Base-by-base conservation (phyloP, 23 tunicate genomes). In the Styela plicata region DNA sequence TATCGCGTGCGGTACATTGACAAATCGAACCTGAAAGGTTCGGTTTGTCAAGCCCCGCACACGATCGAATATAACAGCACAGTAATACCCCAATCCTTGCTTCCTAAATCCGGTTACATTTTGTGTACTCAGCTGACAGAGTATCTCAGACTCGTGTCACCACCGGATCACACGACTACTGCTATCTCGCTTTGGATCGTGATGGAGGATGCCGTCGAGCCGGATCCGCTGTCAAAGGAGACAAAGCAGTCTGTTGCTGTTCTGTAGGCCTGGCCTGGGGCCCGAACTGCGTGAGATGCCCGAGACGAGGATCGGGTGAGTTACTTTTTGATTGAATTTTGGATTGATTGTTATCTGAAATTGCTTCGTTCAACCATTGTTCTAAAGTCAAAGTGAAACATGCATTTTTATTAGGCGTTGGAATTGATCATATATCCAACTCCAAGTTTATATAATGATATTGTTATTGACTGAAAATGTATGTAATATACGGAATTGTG, bases 201-300 rank as follows among this genome's bases (percentile, higher is more conserved):
- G 69, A 52, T 57, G 82, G 82, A 13, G 65, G 34, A 53, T 78
- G 82, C 32, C 33, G 18, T 31, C 27, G 36, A 2, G 30, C 24
- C 22, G 36, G 26, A 52, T 13, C 82, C 3, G 33, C 82, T 13
- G n/a, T 78, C 13, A 52, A 63, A 53, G 82, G 82, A 53, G 53
- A 35, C 69, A 78, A 61, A 10, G 82, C 82, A 20, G 82, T 64
- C 27, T 78, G 82, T 64, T 78, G 82, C 33, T 78, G 82, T 32
- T 78, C 82, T 20, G 36, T 78, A 0, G 82, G 82, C 24, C 66
- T 53, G 33, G 82, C 82, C 2, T 78, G 82, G 82, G 82, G 82
- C 24, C 34, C 34, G 17, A 28, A 53, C 32, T 78, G 82, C 21
- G 69, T 52, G 13, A 24, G 66, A 28, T 78, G 82, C n/a, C 82